These are phyloP conservation scores for Lepidocolaptes lacrymiger DNA, from an alignment of 2,797 vertebrate species.

Conservation along the genomic window DNA sequence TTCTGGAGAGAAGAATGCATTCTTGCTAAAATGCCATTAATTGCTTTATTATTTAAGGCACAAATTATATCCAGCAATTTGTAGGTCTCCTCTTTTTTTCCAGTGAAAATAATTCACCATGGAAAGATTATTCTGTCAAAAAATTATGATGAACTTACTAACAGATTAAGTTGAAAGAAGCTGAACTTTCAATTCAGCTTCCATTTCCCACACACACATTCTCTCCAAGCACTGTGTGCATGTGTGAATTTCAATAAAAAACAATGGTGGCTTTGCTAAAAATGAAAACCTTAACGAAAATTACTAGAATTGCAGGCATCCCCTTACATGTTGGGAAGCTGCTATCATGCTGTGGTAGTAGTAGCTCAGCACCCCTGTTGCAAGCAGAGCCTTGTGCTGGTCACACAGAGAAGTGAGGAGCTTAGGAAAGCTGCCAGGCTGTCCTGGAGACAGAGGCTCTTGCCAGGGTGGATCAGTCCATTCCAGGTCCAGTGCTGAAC, in stretches of 20 bases:
- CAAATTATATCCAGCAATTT: constrained; percentile 75
- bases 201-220: not conserved
- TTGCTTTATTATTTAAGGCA: constrained; percentile 78
- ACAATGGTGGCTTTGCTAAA: not conserved
- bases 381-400: not conserved
- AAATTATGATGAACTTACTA: constrained; percentile 44
- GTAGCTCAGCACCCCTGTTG: not conserved
- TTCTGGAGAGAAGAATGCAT: constrained; percentile 71
- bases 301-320: not conserved
- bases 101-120: constrained; percentile 58
- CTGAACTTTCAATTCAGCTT: constrained; percentile 50
- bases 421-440: not conserved
- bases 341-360: accelerated
- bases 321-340: not conserved
- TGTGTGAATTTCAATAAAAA: not conserved
- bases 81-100: constrained; percentile 51
- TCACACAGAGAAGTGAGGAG: not conserved
- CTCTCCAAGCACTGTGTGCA: not conserved
- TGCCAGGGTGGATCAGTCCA: accelerated
- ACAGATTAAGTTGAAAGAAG: constrained; percentile 55
- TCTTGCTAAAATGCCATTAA: constrained; percentile 75
- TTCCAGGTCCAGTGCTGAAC: not conserved
- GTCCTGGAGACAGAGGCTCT: not conserved
- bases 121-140: constrained; percentile 66
- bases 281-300: not conserved